Conservation (phyloP, 1,140 invertebrate genomes). For the Pissodes strobi region DNA sequence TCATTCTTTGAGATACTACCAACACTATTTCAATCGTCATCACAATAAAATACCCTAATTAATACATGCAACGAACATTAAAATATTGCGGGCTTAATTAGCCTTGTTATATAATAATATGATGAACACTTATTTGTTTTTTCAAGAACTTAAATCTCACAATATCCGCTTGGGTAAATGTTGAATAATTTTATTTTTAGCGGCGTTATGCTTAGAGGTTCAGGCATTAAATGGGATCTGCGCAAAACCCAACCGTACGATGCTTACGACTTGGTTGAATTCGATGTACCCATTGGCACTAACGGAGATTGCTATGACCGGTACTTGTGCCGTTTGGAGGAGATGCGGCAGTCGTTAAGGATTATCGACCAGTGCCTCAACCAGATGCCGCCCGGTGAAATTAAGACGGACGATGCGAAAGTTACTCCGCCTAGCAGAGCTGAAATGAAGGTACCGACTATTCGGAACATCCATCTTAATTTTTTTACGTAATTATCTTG, state of each 20-base stretch:
- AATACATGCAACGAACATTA: too few relatives aligned
- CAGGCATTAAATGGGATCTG: slow-evolving; percentile 98
- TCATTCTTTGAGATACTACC: too few relatives aligned
- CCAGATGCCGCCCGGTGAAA: slow-evolving; percentile 88
- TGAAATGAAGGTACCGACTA: slow-evolving; percentile 97
- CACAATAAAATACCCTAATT: too few relatives aligned
- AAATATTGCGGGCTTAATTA: too few relatives aligned
- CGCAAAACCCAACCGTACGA: slow-evolving; percentile 95
- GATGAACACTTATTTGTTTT: too few relatives aligned
- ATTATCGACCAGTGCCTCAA: slow-evolving; percentile 98
- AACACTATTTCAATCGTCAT: too few relatives aligned
- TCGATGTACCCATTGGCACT: slow-evolving; percentile 93
- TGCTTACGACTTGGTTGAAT: slow-evolving; percentile 91
- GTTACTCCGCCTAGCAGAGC: slow-evolving; percentile 84
- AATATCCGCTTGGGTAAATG: too few relatives aligned
- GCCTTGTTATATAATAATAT: too few relatives aligned
- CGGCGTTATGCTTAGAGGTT: slow-evolving; percentile 94
- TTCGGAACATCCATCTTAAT: slow-evolving; percentile 26
- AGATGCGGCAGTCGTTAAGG: slow-evolving; percentile 94
- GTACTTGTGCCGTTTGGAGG: slow-evolving; percentile 91
- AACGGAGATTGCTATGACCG: slow-evolving; percentile 77
- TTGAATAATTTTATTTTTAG: too few relatives aligned
- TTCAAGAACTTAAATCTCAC: too few relatives aligned
- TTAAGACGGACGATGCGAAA: slow-evolving; percentile 94
- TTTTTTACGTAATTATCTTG: too few relatives aligned